A percentile compares a stretch with the other conserved stretches of the same genome.
Evolutionary conservation across 2,113 vertebrate species (phyloP).

Genomic region (Camelus bactrianus): DNA sequence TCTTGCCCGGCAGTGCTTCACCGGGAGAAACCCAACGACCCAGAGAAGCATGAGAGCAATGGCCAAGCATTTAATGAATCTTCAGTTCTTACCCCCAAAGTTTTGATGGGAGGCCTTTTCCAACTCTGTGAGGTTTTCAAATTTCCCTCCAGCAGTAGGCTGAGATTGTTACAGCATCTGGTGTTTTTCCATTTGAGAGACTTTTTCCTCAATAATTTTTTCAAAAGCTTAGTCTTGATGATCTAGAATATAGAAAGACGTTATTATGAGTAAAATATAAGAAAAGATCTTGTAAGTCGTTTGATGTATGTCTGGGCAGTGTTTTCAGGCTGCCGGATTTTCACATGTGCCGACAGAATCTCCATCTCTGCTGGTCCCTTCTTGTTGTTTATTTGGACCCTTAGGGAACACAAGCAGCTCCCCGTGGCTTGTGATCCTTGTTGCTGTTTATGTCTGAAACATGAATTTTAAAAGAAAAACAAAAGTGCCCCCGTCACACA

Average conservation of each 20-base stretch:
- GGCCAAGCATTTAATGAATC: too few relatives aligned
- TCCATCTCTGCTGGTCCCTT: background rate
- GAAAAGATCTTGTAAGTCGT: background rate
- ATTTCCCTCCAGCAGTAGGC: background rate
- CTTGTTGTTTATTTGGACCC: background rate
- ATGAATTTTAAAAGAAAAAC: constrained; percentile 17
- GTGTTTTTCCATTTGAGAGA: background rate
- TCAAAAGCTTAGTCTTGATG: background rate
- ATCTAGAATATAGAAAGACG: constrained; percentile 25
- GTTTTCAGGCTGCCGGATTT: background rate
- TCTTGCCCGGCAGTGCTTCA: too few relatives aligned
- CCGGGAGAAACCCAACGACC: accelerated
- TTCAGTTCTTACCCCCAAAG: accelerated
- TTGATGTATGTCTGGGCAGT: background rate
- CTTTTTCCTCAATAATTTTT: background rate
- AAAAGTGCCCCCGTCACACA: background rate
- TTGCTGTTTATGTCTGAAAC: background rate
- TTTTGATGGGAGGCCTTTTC: background rate
- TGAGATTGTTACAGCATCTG: background rate
- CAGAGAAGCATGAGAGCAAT: background rate
- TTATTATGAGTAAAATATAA: background rate
- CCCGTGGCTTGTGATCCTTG: background rate
- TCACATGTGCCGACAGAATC: background rate
- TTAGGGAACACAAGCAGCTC: background rate
- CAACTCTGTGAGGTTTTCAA: background rate